A percentile compares a stretch with the other conserved stretches of the same genome.
Conservation (phyloP, 2,888 invertebrate genomes). For the Agapostemon virescens region DNA sequence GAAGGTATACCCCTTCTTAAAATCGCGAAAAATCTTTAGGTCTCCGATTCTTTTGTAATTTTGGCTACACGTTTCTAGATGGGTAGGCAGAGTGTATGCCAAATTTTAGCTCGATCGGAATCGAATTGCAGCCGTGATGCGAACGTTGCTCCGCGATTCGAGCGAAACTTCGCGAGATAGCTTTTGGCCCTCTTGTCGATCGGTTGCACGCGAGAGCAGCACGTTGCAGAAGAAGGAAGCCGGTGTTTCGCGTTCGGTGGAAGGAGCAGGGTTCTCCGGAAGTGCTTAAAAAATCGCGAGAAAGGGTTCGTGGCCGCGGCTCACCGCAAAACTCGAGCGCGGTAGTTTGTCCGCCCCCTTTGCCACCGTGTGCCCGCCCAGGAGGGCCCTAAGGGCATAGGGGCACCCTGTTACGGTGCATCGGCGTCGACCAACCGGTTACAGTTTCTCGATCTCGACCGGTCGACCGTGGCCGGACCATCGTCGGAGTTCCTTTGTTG, state of each 20-base stretch:
- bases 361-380: constrained; percentile 59
- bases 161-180: too few species aligned
- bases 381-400: constrained; percentile 49
- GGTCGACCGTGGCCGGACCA: constrained; percentile 1
- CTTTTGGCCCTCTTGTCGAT: too few species aligned
- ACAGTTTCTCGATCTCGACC: background rate
- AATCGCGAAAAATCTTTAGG: too few species aligned
- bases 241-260: background rate
- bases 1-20: too few species aligned
- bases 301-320: constrained; percentile 23
- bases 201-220: too few species aligned
- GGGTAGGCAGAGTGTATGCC: too few species aligned
- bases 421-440: constrained; percentile 25
- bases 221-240: too few species aligned
- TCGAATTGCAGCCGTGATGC: too few species aligned
- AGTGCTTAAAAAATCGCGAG: background rate
- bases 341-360: constrained; percentile 57
- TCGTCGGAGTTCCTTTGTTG: constrained; percentile 14
- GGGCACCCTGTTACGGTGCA: constrained; percentile 45
- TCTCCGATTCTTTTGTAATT: too few species aligned
- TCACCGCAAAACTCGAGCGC: constrained; percentile 39
- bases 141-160: too few species aligned
- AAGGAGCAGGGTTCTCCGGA: background rate
- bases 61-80: too few species aligned
- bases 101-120: too few species aligned